Base-by-base conservation (phyloP, 2,113 vertebrate species). In the Odocoileus virginianus region DNA sequence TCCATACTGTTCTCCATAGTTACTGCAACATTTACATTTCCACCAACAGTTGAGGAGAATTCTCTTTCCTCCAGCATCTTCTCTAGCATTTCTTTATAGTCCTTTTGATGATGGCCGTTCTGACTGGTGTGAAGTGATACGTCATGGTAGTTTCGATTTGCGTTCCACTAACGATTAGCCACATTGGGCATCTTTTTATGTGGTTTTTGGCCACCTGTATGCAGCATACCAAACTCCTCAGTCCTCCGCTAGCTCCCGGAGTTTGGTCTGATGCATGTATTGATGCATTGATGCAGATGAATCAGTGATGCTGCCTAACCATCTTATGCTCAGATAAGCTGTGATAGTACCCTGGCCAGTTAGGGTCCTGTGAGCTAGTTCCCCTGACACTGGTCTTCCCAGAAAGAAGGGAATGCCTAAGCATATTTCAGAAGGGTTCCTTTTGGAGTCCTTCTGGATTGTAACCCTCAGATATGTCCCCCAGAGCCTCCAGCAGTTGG, bases 391-490 rank as follows among this genome's bases (percentile, higher is more conserved):
- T 9, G 50, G 14, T 3, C 40, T 8, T 14, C 13, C 14, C 7
- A 1, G 2, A 2, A 45, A 58, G 40, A 50, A 17, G 14, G 52
- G 8, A 17, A 5, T 2, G 5, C 13, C 16, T 36, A 1, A 5
- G 21, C 43, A 17, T 47, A 1, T 36, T 19, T 50, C 40, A 5
- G 1, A 78, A 57, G 6, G 30, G 30, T 23, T 60, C 55, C 5
- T 8, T 13, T 28, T 16, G 67, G 71, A 14, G 50, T 33, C 52
- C 36, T 64, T 19, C 11, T 45, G 67, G 17, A 1, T 43, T 50
- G 13, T 14, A 7, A 28, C 10, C 27, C 43, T 57, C 43, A 50
- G 43, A 61, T 8, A 1, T 25, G 14, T n/a, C 30, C 12, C 40
- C 7, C 2, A 2, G 8, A 7, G 43, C 33, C 43, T 81, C 76